phyloP scores from a whole-genome alignment of 2,113 vertebrate species.

The Pelvicachromis taeniatus region DNA sequence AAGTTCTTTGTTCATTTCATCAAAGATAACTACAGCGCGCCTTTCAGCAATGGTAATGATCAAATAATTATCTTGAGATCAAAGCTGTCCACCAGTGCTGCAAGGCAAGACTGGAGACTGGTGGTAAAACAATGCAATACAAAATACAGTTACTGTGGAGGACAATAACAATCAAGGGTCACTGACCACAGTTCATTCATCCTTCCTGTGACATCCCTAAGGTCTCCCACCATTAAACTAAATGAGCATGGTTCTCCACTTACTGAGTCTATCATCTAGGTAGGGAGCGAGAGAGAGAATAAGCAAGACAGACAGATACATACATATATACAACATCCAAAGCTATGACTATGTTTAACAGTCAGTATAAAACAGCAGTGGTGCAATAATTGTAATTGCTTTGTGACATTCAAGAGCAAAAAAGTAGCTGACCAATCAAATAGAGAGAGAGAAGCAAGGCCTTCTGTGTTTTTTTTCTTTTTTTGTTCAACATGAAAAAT shows the following conservation, averaged over 20 bases:
- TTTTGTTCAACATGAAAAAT: not conserved
- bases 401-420: not conserved
- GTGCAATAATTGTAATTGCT: not conserved
- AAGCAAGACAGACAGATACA: not conserved
- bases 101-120: not conserved
- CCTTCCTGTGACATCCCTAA: conserved; percentile 2
- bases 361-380: not conserved
- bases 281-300: not conserved
- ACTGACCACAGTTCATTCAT: conserved; percentile 21
- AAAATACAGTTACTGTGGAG: not conserved
- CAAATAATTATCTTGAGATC: conserved; percentile 46
- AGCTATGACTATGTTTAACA: not conserved
- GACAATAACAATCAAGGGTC: conserved; percentile 12
- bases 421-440: not conserved
- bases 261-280: not conserved
- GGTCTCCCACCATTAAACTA: not conserved
- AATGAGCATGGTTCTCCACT: conserved; percentile 22
- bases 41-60: conserved; percentile 42
- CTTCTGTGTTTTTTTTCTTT: not conserved
- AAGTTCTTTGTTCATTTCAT: conserved; percentile 30
- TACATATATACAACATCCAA: not conserved
- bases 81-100: conserved; percentile 26
- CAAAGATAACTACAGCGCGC: conserved; percentile 8
- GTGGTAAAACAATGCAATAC: not conserved
- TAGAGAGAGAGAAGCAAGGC: not conserved